These are phyloP conservation scores for Ranitomeya variabilis DNA, from an alignment of 2,113 vertebrate species.

Conservation along the genomic window DNA sequence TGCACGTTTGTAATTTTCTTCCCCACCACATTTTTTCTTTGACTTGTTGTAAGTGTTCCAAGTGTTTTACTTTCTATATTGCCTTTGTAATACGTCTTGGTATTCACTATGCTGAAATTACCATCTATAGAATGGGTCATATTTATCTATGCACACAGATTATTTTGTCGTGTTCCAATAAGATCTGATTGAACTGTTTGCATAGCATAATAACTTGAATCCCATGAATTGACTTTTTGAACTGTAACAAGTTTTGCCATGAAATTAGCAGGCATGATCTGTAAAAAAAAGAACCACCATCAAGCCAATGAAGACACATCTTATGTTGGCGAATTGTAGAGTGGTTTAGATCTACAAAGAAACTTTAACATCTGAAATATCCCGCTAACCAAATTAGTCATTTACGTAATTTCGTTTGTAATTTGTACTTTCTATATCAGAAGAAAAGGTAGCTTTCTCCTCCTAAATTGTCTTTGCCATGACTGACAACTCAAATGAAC, in stretches of 20 bases:
- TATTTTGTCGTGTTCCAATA: too few species aligned
- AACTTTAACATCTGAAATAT: neutral
- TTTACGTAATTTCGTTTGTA: neutral
- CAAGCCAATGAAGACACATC: neutral
- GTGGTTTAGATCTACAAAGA: neutral
- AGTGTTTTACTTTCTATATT: too few species aligned
- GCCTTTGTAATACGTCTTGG: too few species aligned
- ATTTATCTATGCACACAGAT: too few species aligned
- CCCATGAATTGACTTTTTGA: neutral
- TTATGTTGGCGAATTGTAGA: neutral
- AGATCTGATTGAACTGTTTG: too few species aligned
- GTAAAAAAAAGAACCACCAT: too few species aligned
- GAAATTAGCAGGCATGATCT: neutral
- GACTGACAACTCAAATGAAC: constrained; percentile 11
- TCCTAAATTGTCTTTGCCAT: neutral
- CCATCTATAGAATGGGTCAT: too few species aligned
- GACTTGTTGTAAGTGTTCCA: too few species aligned
- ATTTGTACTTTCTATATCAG: neutral
- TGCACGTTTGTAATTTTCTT: too few species aligned
- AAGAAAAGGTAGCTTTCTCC: neutral
- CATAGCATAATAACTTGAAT: neutral
- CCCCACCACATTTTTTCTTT: too few species aligned
- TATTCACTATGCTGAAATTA: too few species aligned
- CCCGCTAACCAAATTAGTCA: neutral
- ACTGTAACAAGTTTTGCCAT: neutral